A percentile compares a stretch with the other conserved stretches of the same genome.
These are phyloP conservation scores for Oligia strigilis DNA, from an alignment of 2,888 invertebrate genomes.

Conservation along the genomic window DNA sequence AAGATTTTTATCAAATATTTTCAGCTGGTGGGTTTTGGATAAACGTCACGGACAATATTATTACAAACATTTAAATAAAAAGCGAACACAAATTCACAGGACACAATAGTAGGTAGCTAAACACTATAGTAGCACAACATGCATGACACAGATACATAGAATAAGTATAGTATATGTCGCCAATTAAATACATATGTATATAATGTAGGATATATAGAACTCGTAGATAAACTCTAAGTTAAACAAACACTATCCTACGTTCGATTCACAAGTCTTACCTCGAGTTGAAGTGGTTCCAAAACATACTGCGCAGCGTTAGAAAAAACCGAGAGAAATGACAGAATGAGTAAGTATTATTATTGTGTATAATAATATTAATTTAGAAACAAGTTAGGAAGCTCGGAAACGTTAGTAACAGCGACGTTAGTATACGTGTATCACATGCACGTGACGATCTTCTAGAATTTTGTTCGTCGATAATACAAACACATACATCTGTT, in stretches of 20 bases:
- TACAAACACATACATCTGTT: slow-evolving; percentile 72
- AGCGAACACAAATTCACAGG: slow-evolving; percentile 92
- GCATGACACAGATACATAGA: slow-evolving; percentile 67
- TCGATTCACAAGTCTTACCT: slow-evolving; percentile 94
- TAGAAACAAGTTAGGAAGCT: slow-evolving; percentile 76
- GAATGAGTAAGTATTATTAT: slow-evolving; percentile 86
- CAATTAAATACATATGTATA: slow-evolving; percentile 65
- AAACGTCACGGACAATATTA: slow-evolving; percentile 68
- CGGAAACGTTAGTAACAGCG: slow-evolving; percentile 66
- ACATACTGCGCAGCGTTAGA: slow-evolving; percentile 97
- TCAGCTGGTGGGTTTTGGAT: slow-evolving; percentile 21
- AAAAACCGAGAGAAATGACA: slow-evolving; percentile 93
- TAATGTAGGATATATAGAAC: slow-evolving; percentile 64
- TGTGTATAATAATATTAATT: slow-evolving; percentile 80
- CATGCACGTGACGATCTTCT: slow-evolving; percentile 84
- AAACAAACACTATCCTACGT: slow-evolving; percentile 78
- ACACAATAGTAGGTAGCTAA: slow-evolving; percentile 87
- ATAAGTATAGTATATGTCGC: slow-evolving; percentile 56
- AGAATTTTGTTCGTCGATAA: slow-evolving; percentile 63
- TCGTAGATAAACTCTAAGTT: slow-evolving; percentile 60
- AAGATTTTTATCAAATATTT: slow-evolving; percentile 8
- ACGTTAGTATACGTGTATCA: slow-evolving; percentile 70
- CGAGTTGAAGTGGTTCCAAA: slow-evolving; percentile 99
- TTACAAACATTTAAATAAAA: slow-evolving; percentile 81
- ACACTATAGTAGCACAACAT: slow-evolving; percentile 79